These are phyloP conservation scores for Plebejus melissa DNA, from an alignment of 2,888 invertebrate species.

Conservation along the genomic window DNA sequence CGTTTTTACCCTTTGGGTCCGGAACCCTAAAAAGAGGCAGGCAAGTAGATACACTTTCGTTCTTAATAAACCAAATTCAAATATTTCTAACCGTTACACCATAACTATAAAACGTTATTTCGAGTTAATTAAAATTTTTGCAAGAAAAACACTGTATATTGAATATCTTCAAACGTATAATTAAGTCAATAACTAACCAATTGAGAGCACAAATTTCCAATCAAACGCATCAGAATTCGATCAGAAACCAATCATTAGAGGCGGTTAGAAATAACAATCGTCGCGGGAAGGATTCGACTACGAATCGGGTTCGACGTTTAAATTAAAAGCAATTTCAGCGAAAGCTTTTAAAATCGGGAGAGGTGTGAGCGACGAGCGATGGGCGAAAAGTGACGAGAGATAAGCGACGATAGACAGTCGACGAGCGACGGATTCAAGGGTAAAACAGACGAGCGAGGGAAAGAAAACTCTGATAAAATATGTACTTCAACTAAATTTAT, in stretches of 20 bases:
- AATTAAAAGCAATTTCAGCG: slow-evolving; percentile 22
- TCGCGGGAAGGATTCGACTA: slow-evolving; percentile 7
- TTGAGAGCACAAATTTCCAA: background rate
- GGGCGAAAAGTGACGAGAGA: background rate
- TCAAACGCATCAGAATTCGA: slow-evolving; percentile 16
- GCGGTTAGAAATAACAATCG: slow-evolving; percentile 15
- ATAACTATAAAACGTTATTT: background rate
- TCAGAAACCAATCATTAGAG: slow-evolving; percentile 16
- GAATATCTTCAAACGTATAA: background rate
- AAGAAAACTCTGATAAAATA: background rate
- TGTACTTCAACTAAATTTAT: too few relatives aligned
- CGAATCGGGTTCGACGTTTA: background rate
- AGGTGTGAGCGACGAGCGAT: background rate
- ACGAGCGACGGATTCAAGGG: background rate
- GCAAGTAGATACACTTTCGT: background rate
- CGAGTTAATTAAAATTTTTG: background rate
- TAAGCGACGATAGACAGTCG: background rate
- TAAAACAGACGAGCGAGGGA: background rate
- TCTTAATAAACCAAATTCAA: background rate
- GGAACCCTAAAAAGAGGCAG: too few relatives aligned
- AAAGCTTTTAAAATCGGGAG: slow-evolving; percentile 15
- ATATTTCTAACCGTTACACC: background rate
- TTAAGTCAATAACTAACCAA: background rate
- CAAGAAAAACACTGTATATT: background rate
- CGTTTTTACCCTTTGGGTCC: too few relatives aligned